phyloP scores from a whole-genome alignment of 2,888 invertebrate species.

The Zele albiditarsus region DNA sequence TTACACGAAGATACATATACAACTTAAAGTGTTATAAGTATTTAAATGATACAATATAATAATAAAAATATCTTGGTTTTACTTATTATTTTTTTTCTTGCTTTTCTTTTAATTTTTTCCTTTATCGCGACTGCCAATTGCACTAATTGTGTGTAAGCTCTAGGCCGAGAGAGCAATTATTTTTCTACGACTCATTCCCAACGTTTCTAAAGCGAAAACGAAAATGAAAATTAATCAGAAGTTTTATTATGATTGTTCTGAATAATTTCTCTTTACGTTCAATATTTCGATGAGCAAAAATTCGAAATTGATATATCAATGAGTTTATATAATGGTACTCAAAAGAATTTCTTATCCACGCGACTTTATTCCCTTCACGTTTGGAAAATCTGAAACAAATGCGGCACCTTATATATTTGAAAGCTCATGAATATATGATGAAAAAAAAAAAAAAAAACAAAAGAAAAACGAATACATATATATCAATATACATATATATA shows the following conservation, averaged over 20 bases:
- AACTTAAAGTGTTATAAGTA: conserved; percentile 61
- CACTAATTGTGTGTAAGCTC: conserved; percentile 51
- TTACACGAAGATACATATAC: conserved; percentile 68
- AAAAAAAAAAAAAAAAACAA: conserved; percentile 7
- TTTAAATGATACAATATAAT: conserved; percentile 56
- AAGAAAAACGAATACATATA: not conserved
- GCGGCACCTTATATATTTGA: not conserved
- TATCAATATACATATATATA: not conserved
- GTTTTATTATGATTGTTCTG: too few relatives aligned
- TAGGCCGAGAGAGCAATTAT: conserved; percentile 31
- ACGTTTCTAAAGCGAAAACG: not conserved
- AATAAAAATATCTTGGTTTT: conserved; percentile 59
- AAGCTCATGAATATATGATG: conserved; percentile 25
- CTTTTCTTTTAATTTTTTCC: conserved; percentile 47
- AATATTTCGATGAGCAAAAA: too few relatives aligned
- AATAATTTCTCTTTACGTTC: too few relatives aligned
- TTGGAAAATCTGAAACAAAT: conserved; percentile 30
- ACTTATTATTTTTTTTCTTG: conserved; percentile 35
- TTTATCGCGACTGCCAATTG: conserved; percentile 54
- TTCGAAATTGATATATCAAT: too few relatives aligned
- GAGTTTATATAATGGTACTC: conserved; percentile 40
- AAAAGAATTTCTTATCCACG: conserved; percentile 16
- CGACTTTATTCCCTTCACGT: not conserved
- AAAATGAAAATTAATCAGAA: too few relatives aligned
- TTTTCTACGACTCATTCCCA: conserved; percentile 17